Conservation (phyloP, 2,797 vertebrate genomes). For the Gouania willdenowi region DNA sequence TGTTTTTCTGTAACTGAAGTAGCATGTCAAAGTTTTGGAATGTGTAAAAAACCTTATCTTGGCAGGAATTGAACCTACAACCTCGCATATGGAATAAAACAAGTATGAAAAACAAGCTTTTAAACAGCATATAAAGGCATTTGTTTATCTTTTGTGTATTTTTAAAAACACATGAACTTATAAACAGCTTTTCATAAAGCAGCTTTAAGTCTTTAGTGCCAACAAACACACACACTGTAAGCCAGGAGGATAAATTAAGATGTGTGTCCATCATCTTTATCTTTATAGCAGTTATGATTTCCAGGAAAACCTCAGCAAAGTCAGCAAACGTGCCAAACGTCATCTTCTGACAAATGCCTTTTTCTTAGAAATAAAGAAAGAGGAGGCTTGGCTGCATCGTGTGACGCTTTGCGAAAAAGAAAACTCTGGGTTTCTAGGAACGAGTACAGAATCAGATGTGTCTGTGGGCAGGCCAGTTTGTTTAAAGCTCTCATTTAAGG, state of each 20-base stretch:
- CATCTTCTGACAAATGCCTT: background rate
- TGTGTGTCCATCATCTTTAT: background rate
- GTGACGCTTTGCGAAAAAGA: constrained; percentile 1
- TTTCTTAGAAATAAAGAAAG: constrained; percentile 23
- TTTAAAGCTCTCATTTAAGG: constrained; percentile 39
- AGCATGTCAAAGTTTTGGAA: too few species aligned
- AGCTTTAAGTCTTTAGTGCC: too few species aligned
- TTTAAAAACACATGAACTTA: too few species aligned
- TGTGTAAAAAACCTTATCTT: too few species aligned
- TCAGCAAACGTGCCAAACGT: too few species aligned
- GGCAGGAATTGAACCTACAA: too few species aligned
- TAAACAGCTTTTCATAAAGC: too few species aligned
- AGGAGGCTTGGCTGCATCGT: constrained; percentile 4
- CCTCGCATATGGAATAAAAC: too few species aligned
- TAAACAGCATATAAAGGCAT: too few species aligned
- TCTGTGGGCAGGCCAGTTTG: constrained; percentile 2
- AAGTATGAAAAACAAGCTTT: too few species aligned
- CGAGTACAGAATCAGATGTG: background rate
- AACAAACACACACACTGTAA: constrained; percentile 10
- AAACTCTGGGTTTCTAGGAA: constrained; percentile 38
- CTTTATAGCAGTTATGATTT: constrained; percentile 6
- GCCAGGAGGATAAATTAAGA: background rate
- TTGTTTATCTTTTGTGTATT: too few species aligned
- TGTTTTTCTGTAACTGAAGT: too few species aligned
- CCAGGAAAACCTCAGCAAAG: background rate